Percentiles rank a stretch among this genome's conserved stretches.
Conservation (phyloP, 30 jellyfish, hydroid and myxozoan species). For the Cassiopea xamachana region DNA sequence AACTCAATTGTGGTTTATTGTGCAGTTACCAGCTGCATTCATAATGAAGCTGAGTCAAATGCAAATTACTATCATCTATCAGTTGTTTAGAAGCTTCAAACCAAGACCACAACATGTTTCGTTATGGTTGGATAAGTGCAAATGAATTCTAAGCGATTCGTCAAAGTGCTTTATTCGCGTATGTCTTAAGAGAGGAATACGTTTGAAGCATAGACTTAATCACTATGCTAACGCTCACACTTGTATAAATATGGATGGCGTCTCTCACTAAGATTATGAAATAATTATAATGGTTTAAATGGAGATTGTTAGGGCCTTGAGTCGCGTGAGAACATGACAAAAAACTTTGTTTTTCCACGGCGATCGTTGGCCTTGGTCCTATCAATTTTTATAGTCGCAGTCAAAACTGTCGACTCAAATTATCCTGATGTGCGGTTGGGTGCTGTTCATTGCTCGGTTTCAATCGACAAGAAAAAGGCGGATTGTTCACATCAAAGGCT, state of each 20-base stretch:
- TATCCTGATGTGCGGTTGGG: neutral
- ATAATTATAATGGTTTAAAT: neutral
- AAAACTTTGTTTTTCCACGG: neutral
- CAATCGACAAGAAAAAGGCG: constrained; percentile 2
- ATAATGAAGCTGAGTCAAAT: constrained; percentile 52
- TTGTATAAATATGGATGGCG: neutral
- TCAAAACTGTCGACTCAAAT: neutral
- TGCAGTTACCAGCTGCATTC: constrained; percentile 66
- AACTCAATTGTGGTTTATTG: constrained; percentile 68
- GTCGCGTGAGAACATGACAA: neutral
- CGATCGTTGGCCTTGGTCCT: neutral
- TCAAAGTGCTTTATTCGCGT: neutral
- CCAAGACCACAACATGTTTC: constrained; percentile 2
- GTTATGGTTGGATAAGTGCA: constrained; percentile 9
- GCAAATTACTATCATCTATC: constrained; percentile 42
- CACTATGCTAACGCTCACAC: neutral
- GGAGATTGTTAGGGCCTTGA: neutral
- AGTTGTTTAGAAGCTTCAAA: constrained; percentile 10
- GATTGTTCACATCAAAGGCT: constrained; percentile 63
- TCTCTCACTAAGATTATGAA: neutral
- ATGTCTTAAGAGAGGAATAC: neutral
- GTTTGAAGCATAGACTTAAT: too few relatives aligned
- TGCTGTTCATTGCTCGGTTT: constrained; percentile 10
- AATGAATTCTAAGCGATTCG: neutral
- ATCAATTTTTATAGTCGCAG: neutral